A percentile compares a stretch with the other conserved stretches of the same genome.
Evolutionary conservation across 2,797 vertebrate genomes (phyloP).

Genomic region (Chaetodon trifasciatus): DNA sequence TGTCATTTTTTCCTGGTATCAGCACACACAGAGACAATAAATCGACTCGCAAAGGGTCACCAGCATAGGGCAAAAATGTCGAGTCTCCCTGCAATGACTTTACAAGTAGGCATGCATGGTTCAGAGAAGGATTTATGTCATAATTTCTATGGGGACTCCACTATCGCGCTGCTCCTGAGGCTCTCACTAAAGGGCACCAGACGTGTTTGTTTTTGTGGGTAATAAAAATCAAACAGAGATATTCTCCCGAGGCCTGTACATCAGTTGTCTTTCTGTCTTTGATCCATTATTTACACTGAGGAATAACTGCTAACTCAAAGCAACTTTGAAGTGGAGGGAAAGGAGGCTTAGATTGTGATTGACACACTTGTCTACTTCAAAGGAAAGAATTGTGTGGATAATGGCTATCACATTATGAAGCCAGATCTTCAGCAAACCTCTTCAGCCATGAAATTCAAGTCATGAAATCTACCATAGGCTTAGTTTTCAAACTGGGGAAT

Average conservation of each 20-base stretch:
- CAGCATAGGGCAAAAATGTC: constrained; percentile 7
- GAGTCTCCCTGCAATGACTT: constrained; percentile 20
- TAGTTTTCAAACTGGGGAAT: constrained; percentile 14
- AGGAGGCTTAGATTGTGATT: constrained; percentile 61
- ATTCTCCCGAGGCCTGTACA: constrained; percentile 48
- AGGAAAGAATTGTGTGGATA: constrained; percentile 53
- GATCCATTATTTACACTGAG: constrained; percentile 79
- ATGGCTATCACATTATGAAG: constrained; percentile 44
- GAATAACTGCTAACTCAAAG: constrained; percentile 66
- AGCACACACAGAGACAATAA: constrained; percentile 45
- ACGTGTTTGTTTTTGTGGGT: constrained; percentile 66
- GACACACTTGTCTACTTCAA: constrained; percentile 73
- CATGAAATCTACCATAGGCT: background rate
- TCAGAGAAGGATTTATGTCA: constrained; percentile 25
- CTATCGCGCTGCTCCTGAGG: constrained; percentile 31
- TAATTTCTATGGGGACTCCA: constrained; percentile 29
- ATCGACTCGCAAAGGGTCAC: constrained; percentile 24
- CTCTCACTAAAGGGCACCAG: constrained; percentile 52
- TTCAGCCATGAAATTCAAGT: background rate
- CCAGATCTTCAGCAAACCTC: constrained; percentile 32
- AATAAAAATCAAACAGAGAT: constrained; percentile 66
- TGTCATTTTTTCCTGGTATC: constrained; percentile 95
- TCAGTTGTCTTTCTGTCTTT: constrained; percentile 66
- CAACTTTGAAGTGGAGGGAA: constrained; percentile 75
- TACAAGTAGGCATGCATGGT: background rate